Conservation (phyloP, 2,888 invertebrate genomes). For the Camponotus fellah region DNA sequence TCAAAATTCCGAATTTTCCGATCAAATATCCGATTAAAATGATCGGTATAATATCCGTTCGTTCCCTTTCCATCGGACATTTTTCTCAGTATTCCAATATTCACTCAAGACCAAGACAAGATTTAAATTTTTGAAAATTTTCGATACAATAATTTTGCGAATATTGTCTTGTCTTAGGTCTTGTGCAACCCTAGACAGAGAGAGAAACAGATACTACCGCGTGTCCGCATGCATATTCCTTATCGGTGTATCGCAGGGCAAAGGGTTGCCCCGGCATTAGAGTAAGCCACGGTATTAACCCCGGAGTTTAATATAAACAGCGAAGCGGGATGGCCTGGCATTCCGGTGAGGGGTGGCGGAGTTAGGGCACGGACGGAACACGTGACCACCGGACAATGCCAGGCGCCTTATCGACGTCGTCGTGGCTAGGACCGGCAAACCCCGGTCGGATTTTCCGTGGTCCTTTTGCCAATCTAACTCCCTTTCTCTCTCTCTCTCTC, state of each 20-base stretch:
- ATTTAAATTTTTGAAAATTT: too few relatives aligned
- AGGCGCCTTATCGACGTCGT: constrained; percentile 78
- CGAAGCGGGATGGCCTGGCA: constrained; percentile 59
- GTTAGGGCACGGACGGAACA: constrained; percentile 65
- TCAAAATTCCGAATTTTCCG: too few relatives aligned
- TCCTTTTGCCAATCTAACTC: constrained; percentile 45
- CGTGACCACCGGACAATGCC: constrained; percentile 81
- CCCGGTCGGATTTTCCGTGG: constrained; percentile 33
- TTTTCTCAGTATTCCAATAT: too few relatives aligned
- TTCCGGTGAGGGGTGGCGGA: constrained; percentile 53
- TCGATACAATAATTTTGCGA: too few relatives aligned
- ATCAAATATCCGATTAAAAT: too few relatives aligned
- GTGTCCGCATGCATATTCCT: constrained; percentile 80
- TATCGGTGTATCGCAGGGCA: constrained; percentile 84
- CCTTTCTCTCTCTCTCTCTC: neutral
- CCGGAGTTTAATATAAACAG: constrained; percentile 84
- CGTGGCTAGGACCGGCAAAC: constrained; percentile 60
- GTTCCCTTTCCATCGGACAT: too few relatives aligned
- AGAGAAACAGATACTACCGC: constrained; percentile 30
- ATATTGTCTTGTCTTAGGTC: too few relatives aligned
- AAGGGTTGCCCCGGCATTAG: constrained; percentile 83
- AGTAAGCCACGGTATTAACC: constrained; percentile 84
- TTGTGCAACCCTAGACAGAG: too few relatives aligned
- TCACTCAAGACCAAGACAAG: too few relatives aligned
- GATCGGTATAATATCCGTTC: too few relatives aligned